Evolutionary conservation across 1,140 invertebrate species (phyloP).

Genomic region (Drosophila kanapiae): DNA sequence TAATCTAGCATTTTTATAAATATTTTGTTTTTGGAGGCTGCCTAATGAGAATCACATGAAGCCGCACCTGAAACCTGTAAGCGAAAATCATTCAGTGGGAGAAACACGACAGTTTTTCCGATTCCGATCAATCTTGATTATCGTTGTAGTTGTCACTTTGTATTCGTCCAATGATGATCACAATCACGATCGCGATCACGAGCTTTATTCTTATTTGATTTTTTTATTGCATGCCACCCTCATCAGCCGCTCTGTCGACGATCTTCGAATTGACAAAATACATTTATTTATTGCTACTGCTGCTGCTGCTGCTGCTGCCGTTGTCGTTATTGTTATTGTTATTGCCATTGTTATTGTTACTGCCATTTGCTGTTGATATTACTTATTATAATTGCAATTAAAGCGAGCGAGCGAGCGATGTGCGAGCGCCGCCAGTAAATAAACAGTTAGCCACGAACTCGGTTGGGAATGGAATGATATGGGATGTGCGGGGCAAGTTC

Average conservation of each 20-base stretch:
- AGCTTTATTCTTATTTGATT: constrained; percentile 43
- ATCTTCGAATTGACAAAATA: constrained; percentile 59
- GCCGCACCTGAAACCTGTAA: neutral
- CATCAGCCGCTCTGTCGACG: constrained; percentile 9
- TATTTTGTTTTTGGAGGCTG: too few species aligned
- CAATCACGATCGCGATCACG: constrained; percentile 43
- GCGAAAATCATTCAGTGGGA: neutral
- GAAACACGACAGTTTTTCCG: constrained; percentile 12
- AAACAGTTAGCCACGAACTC: constrained; percentile 27
- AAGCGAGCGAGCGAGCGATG: constrained; percentile 40
- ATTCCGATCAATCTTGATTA: constrained; percentile 26
- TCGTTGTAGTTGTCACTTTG: neutral
- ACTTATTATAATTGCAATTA: constrained; percentile 71
- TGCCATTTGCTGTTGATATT: constrained; percentile 51
- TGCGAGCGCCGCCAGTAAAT: constrained; percentile 13
- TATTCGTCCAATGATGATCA: constrained; percentile 19
- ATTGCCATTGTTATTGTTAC: constrained; percentile 47
- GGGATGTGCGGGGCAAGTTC: neutral
- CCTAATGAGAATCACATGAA: too few species aligned
- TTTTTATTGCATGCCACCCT: constrained; percentile 20
- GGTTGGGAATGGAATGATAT: too few species aligned
- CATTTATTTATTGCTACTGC: constrained; percentile 58
- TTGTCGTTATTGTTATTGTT: constrained; percentile 12
- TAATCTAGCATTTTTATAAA: too few species aligned
- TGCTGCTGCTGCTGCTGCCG: constrained; percentile 7